phyloP scores from a whole-genome alignment of 2,113 vertebrate genomes.

The Phaetusa simplex region DNA sequence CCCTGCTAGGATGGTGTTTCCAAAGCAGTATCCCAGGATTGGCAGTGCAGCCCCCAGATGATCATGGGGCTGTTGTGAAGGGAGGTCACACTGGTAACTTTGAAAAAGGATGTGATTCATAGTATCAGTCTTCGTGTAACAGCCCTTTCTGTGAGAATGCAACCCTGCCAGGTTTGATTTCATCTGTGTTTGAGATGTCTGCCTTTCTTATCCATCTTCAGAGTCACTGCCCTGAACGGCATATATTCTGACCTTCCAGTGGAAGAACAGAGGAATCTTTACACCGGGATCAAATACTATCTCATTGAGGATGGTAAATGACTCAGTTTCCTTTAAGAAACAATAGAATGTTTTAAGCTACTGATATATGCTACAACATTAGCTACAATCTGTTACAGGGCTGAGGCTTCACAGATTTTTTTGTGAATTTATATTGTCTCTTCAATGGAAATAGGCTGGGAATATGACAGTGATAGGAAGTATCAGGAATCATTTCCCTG shows the following conservation, averaged over 20 bases:
- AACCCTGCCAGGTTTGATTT: not conserved
- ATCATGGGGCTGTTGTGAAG: not conserved
- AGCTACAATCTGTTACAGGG: not conserved
- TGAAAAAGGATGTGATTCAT: not conserved
- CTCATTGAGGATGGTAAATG: slow-evolving; percentile 39
- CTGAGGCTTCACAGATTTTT: not conserved
- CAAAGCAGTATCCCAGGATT: not conserved
- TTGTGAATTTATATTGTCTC: not conserved
- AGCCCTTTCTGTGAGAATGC: not conserved
- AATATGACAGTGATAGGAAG: not conserved
- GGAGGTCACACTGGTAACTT: not conserved
- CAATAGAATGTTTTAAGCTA: not conserved
- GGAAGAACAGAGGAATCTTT: slow-evolving; percentile 30
- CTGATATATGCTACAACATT: not conserved
- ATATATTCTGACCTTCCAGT: slow-evolving; percentile 23
- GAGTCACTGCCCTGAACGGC: slow-evolving; percentile 27
- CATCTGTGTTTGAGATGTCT: not conserved
- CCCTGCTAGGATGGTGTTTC: not conserved
- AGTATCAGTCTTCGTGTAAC: not conserved
- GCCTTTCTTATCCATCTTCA: not conserved
- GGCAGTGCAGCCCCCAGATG: not conserved
- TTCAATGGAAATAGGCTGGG: not conserved
- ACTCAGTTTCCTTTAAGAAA: not conserved
- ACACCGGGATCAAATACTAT: not conserved
- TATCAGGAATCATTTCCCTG: not conserved